Percentiles rank a stretch among this genome's conserved stretches.
These are phyloP conservation scores for Hypsopygia costalis DNA, from an alignment of 2,888 invertebrate species.

Conservation along the genomic window DNA sequence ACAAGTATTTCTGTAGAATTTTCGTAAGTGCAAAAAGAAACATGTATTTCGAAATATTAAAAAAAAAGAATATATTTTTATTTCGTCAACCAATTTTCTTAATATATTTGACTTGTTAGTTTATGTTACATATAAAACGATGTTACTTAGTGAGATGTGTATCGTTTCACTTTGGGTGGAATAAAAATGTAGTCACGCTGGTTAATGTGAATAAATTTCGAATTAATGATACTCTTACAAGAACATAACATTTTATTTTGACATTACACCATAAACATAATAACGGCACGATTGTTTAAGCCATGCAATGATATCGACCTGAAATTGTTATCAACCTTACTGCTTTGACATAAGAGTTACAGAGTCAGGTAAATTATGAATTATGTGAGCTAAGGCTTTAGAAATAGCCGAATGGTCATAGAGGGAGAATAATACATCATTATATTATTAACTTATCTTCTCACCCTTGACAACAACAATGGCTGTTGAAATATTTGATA, in stretches of 20 bases:
- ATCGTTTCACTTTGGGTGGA: constrained; percentile 40
- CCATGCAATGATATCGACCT: constrained; percentile 22
- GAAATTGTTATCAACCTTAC: constrained; percentile 27
- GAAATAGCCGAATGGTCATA: constrained; percentile 57
- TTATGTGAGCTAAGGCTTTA: constrained; percentile 41
- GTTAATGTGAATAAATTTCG: constrained; percentile 64
- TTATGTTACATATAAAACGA: neutral
- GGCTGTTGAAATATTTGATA: constrained; percentile 74
- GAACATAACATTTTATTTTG: constrained; percentile 68
- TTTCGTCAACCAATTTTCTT: no score
- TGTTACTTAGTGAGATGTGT: constrained; percentile 1
- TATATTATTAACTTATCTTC: constrained; percentile 78
- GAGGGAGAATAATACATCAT: constrained; percentile 71
- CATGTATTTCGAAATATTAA: no score
- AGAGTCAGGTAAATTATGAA: constrained; percentile 28
- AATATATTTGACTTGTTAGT: constrained; percentile 3
- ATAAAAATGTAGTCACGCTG: constrained; percentile 50
- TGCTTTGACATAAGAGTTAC: constrained; percentile 13
- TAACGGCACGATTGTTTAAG: constrained; percentile 58
- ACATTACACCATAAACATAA: constrained; percentile 69
- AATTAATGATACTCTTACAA: constrained; percentile 64
- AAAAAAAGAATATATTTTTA: no score
- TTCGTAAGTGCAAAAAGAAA: no score
- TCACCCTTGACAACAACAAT: constrained; percentile 79
- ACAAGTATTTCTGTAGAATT: no score